Conservation (phyloP, 1,140 invertebrate genomes). For the Drosophila tsacasi region DNA sequence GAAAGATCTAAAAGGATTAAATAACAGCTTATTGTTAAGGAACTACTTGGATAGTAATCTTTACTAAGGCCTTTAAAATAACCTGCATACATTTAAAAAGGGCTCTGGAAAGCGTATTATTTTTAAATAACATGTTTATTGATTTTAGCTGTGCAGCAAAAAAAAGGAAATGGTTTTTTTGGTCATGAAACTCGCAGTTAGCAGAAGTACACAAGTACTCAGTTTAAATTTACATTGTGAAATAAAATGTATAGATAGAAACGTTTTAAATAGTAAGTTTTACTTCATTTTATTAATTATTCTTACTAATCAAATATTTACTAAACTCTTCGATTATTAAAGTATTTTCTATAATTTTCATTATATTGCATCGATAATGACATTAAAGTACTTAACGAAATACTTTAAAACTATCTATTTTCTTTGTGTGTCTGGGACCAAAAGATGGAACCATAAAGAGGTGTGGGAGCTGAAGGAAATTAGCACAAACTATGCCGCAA, state of each 20-base stretch:
- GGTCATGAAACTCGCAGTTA: not conserved
- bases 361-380: too few species aligned
- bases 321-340: not conserved
- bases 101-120: too few species aligned
- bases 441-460: slow-evolving; percentile 4
- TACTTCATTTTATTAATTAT: too few species aligned
- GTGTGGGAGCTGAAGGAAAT: slow-evolving; percentile 29
- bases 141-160: not conserved
- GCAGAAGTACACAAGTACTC: not conserved
- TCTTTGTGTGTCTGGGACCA: not conserved
- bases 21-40: too few species aligned
- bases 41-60: too few species aligned
- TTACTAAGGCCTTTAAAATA: not conserved
- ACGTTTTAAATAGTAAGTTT: not conserved
- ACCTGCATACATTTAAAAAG: not conserved
- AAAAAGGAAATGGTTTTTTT: not conserved
- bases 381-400: not conserved
- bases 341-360: not conserved
- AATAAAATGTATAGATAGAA: not conserved
- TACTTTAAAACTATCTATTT: not conserved
- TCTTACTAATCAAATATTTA: not conserved
- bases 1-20: too few species aligned
- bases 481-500: slow-evolving; percentile 53
- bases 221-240: too few species aligned
- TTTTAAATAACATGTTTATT: too few species aligned